These are phyloP conservation scores for Psettodes erumei DNA, from an alignment of 2,113 vertebrate genomes.

Conservation along the genomic window DNA sequence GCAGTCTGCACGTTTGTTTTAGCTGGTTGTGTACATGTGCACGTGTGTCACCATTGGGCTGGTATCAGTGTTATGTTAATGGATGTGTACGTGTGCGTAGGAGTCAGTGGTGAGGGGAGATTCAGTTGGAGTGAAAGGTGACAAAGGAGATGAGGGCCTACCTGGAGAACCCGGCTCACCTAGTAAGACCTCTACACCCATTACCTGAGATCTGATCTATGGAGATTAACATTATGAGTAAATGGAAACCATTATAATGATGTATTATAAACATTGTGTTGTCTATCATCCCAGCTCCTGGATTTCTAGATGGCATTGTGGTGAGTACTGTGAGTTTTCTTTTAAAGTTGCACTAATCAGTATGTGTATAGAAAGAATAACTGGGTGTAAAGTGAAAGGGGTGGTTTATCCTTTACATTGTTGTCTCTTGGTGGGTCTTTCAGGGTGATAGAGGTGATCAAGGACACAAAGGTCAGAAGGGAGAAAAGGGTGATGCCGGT, in stretches of 20 bases:
- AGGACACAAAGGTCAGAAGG: constrained; percentile 85
- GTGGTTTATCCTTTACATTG: neutral
- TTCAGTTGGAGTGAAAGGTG: constrained; percentile 83
- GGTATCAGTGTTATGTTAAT: neutral
- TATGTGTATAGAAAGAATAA: too few species aligned
- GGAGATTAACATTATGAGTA: neutral
- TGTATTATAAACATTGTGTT: neutral
- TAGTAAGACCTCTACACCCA: constrained; percentile 75
- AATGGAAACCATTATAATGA: neutral
- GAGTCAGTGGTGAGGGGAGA: constrained; percentile 19
- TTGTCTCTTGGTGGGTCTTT: constrained; percentile 5
- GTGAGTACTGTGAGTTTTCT: constrained; percentile 51
- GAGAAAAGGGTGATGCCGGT: constrained; percentile 86
- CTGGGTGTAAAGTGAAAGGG: too few species aligned
- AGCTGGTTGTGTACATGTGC: neutral
- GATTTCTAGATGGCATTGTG: constrained; percentile 58
- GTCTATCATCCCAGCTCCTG: constrained; percentile 41
- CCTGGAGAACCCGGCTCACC: constrained; percentile 87
- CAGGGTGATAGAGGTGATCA: constrained; percentile 85
- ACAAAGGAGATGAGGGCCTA: constrained; percentile 88
- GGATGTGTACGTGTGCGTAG: constrained; percentile 45
- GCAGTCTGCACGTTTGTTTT: neutral
- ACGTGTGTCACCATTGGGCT: neutral
- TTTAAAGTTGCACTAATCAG: too few species aligned
- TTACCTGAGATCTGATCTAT: too few species aligned